phyloP scores from a whole-genome alignment of 2,113 vertebrate genomes.

The Heptranchias perlo region DNA sequence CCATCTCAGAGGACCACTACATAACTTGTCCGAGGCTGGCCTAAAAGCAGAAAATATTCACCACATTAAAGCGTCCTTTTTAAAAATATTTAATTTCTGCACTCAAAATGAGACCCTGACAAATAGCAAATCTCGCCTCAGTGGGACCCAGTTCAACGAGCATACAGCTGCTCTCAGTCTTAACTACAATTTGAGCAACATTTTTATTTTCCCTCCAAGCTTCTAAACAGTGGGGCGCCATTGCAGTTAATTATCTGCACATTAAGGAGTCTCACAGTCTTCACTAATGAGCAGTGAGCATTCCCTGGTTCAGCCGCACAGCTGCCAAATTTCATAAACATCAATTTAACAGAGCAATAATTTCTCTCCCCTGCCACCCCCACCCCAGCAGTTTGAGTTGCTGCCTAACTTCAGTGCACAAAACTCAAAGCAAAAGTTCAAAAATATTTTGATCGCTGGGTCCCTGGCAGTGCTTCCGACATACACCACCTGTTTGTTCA shows the following conservation, averaged over 20 bases:
- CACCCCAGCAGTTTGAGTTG: neutral
- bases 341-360: neutral
- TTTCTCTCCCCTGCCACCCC: neutral
- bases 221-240: neutral
- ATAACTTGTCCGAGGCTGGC: neutral
- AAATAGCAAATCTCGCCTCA: neutral
- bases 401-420: neutral
- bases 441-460: neutral
- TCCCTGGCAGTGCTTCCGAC: neutral
- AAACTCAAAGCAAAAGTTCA: neutral
- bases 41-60: neutral
- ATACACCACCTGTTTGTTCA: neutral
- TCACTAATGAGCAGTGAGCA: conserved; percentile 16
- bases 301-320: neutral
- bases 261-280: neutral
- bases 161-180: conserved; percentile 1
- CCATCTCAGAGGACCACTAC: neutral
- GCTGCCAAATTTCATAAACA: conserved; percentile 26
- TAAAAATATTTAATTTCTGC: neutral
- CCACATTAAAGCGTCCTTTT: neutral
- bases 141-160: neutral
- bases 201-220: conserved; percentile 18
- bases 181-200: neutral
- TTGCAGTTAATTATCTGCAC: conserved; percentile 21
- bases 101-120: neutral